Base-by-base conservation (phyloP, 2,113 vertebrate species). In the Crotalus viridis region DNA sequence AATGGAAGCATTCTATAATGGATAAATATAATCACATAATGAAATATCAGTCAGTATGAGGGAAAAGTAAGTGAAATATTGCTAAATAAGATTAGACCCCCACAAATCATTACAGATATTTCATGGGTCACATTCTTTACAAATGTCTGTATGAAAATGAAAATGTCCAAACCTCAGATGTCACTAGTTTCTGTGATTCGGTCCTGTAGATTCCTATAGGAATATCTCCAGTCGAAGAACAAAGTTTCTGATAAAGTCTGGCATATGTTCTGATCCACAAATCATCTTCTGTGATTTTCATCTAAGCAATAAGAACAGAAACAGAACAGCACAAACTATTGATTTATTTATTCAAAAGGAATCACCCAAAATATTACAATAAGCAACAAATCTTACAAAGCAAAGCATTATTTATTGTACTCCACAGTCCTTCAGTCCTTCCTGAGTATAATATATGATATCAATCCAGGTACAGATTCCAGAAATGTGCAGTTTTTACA, bases 211-310 rank as follows among this genome's bases (percentile, higher is more conserved):
- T 98, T 92, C 99, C 99, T 59, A 99, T 99, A 4, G 99, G 99
- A 95, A 99, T 98, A 95, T 99, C 99, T 7, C 99, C 99, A 56
- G 98, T 99, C 10, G 99, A 98, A 56, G 99, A 99, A 93, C 98
- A 99, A 91, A 99, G 97, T 96, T 99, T 99, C 98, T 99, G 99
- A 93, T 99, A 99, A 55, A 99, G 98, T 94, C 99, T 98, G 88
- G 99, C 99, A 19, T 99, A 99, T 0, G 99, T 99, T 59, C 98
- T 97, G 92, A 99, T 99, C 99, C 99, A 99, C 4, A 99, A 95
- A 95, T 99, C 99, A 86, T 99, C 98, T 93, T 99, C 98, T 0
- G 98, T 98, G 91, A 99, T 98, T 96, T 98, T 99, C 98, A 99
- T 99, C 99, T 99, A 91, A 64, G 95, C 95, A 39, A 93, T 52